Conservation (phyloP, 2,888 invertebrate genomes). For the Autographa pulchrina region DNA sequence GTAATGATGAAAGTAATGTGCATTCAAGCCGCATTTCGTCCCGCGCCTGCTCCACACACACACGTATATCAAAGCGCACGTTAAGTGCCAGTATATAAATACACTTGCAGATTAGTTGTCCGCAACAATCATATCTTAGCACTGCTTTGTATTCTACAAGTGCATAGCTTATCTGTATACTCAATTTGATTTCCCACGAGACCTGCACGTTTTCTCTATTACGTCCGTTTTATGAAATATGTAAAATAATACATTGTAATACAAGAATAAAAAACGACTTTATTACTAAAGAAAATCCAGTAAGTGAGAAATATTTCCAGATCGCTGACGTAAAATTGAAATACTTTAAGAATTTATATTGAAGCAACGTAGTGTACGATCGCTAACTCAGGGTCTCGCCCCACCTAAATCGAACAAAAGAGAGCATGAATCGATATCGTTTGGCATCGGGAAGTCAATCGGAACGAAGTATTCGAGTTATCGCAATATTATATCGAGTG, state of each 20-base stretch:
- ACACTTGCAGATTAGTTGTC: slow-evolving; percentile 16
- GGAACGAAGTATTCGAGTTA: slow-evolving; percentile 75
- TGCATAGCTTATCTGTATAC: slow-evolving; percentile 36
- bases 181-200: slow-evolving; percentile 50
- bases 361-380: slow-evolving; percentile 40
- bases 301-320: slow-evolving; percentile 43
- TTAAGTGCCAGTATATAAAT: slow-evolving; percentile 23
- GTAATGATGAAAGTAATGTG: slow-evolving; percentile 68
- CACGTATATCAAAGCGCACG: slow-evolving; percentile 24
- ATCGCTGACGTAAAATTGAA: slow-evolving; percentile 50
- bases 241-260: slow-evolving; percentile 34
- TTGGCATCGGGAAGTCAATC: slow-evolving; percentile 66
- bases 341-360: slow-evolving; percentile 58
- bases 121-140: slow-evolving; percentile 36
- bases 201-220: slow-evolving; percentile 29
- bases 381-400: slow-evolving; percentile 35
- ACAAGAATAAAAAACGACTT: slow-evolving; percentile 31
- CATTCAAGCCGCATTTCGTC: slow-evolving; percentile 67
- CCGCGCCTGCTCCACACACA: slow-evolving; percentile 40
- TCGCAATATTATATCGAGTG: slow-evolving; percentile 68
- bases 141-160: slow-evolving; percentile 33
- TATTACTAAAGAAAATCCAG: slow-evolving; percentile 35
- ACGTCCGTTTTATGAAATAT: slow-evolving; percentile 48
- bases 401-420: slow-evolving; percentile 46
- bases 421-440: slow-evolving; percentile 61